Percentiles rank a stretch among this genome's conserved stretches.
Conservation (phyloP, 2,888 invertebrate species). For the Cosmorhoe ocellata region DNA sequence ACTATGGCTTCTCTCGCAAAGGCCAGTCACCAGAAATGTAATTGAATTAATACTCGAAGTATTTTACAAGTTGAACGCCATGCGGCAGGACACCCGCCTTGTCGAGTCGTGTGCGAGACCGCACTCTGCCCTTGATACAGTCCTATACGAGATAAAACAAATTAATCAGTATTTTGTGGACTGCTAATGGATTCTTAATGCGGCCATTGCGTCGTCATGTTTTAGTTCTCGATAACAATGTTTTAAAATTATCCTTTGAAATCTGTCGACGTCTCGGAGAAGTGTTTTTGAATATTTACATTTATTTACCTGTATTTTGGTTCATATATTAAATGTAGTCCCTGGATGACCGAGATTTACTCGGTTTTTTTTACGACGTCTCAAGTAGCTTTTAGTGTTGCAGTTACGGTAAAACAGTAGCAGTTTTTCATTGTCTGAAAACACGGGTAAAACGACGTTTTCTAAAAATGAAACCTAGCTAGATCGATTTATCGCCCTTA, state of each 20-base stretch:
- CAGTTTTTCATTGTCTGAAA: too few relatives aligned
- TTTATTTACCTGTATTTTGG: background rate
- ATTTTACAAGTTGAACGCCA: background rate
- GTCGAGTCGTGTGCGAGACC: constrained; percentile 11
- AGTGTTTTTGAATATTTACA: constrained; percentile 5
- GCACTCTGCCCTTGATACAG: constrained; percentile 42
- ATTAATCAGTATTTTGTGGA: constrained; percentile 57
- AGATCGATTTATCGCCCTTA: too few relatives aligned
- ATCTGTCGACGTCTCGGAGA: constrained; percentile 14
- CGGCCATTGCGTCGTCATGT: constrained; percentile 40
- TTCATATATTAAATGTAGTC: too few relatives aligned
- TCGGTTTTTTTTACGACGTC: too few relatives aligned
- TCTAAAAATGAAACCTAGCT: too few relatives aligned
- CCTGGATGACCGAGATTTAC: too few relatives aligned
- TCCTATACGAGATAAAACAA: constrained; percentile 48
- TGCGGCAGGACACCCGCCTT: background rate
- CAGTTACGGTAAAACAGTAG: too few relatives aligned
- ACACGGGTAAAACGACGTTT: too few relatives aligned
- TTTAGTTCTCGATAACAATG: constrained; percentile 35
- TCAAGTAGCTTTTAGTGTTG: too few relatives aligned
- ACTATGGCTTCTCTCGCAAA: too few relatives aligned
- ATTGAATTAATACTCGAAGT: too few relatives aligned
- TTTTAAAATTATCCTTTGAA: constrained; percentile 22
- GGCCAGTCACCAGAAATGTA: too few relatives aligned
- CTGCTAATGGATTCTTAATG: constrained; percentile 66